A percentile compares a stretch with the other conserved stretches of the same genome.
Conservation (phyloP, 2,113 vertebrate species). For the Azemiops feae region DNA sequence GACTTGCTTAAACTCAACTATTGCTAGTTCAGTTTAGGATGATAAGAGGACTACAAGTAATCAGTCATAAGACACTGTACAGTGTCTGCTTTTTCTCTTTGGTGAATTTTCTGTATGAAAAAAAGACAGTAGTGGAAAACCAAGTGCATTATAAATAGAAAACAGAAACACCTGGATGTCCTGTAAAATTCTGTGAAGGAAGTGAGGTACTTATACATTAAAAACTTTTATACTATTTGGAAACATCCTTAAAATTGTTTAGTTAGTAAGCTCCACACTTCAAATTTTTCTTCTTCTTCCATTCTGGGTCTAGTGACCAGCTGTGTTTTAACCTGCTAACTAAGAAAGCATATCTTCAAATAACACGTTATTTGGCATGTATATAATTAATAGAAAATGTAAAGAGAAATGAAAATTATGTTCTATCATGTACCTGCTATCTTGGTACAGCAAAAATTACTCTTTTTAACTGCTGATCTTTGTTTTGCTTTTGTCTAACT, state of each 20-base stretch:
- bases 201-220: neutral
- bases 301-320: neutral
- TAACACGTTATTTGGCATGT: neutral
- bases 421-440: neutral
- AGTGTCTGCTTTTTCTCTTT: neutral
- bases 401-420: neutral
- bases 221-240: neutral
- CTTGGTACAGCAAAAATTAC: neutral
- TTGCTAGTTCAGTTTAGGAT: neutral
- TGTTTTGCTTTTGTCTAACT: neutral
- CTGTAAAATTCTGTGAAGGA: neutral
- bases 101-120: neutral
- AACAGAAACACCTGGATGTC: neutral
- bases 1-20: neutral
- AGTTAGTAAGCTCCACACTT: neutral
- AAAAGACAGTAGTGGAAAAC: neutral
- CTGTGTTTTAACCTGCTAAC: accelerated
- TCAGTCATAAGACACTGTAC: neutral
- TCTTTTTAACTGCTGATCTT: neutral
- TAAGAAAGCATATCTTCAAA: constrained; percentile 26
- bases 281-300: neutral
- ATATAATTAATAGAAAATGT: neutral
- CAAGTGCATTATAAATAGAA: neutral
- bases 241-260: neutral
- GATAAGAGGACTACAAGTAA: neutral